Base-by-base conservation (phyloP, 2,113 vertebrate species). In the Euleptes europaea region DNA sequence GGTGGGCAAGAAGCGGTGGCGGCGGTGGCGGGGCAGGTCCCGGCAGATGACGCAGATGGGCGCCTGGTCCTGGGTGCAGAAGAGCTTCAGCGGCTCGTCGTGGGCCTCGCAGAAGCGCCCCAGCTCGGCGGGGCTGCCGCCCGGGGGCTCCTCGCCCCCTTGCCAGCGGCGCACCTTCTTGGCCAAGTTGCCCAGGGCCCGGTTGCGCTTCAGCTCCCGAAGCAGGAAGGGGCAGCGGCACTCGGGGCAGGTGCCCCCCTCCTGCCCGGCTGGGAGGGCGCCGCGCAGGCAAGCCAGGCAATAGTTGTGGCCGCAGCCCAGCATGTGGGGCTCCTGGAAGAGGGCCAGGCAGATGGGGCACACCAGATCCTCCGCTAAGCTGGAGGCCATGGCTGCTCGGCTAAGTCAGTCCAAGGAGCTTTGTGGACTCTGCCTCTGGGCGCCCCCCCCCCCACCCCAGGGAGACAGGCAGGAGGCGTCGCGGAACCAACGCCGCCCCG, bases 21-120 rank as follows among this genome's bases (percentile, higher is more conserved):
- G n/a, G 1, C 21, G 79, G 12, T 81, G 79, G 21, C 23, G 15
- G n/a, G 79, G 65, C 31, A 70, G 44, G n/a, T 81, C 79, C 44
- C 79, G 65, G 65, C 80, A 82, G 80, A 72, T 72, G 12, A 82
- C 67, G 67, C 80, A 82, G 67, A 57, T 31, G 67, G 80, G 80
- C 44, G 10, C 47, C 2, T 14, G 1, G 13, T 82, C 80, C 67
- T 71, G 47, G 21, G 3, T 4, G 47, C 80, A 71, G 26, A 82
- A 82, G 67, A 57, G 80, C 49, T 72, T 54, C 21, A 82, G 80
- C 33, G 80, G 80, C 66, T 81, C 79, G 15, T 81, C 66, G 66
- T 81, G 79, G 1, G 51, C 80, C 67, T 38, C 23, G 67, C 80
- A 81, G 79, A 28, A 49, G 19, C n/a, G 26, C 31, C 4, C 26